Evolutionary conservation across 1,140 invertebrate species (phyloP).

Genomic region (Cheumatopsyche charites): DNA sequence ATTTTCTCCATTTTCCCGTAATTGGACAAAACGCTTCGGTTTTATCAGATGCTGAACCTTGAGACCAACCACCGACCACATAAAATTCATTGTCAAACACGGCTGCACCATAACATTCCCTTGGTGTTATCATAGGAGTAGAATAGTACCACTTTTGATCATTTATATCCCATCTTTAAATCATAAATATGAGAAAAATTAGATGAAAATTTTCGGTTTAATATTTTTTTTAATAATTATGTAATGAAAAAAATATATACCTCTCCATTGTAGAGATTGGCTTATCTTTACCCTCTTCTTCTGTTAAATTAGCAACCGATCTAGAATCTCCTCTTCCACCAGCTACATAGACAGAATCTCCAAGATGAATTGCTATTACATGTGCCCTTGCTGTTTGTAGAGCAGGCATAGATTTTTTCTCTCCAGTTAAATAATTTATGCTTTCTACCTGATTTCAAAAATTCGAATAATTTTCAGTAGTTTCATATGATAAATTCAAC

Average conservation of each 20-base stretch:
- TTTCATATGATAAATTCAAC: not conserved
- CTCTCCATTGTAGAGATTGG: not conserved
- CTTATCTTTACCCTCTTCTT: not conserved
- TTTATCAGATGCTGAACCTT: not conserved
- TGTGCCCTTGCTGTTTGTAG: not conserved
- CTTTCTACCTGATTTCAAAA: not conserved
- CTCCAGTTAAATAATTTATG: not conserved
- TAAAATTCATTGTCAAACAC: slow-evolving; percentile 7
- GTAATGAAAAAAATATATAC: not conserved
- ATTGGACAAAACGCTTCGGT: not conserved
- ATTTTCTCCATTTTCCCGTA: slow-evolving; percentile 8
- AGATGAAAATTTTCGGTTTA: too few species aligned
- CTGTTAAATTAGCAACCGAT: not conserved
- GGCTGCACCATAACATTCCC: not conserved
- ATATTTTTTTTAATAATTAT: too few species aligned
- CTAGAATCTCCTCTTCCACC: not conserved
- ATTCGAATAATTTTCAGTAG: not conserved
- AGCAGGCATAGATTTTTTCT: not conserved
- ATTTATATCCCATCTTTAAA: not conserved
- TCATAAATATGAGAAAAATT: too few species aligned
- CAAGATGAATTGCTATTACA: not conserved
- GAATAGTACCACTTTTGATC: not conserved
- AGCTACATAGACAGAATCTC: not conserved
- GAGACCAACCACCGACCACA: not conserved
- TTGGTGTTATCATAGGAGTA: not conserved